A percentile compares a stretch with the other conserved stretches of the same genome.
These are phyloP conservation scores for Oriolus oriolus DNA, from an alignment of 2,113 vertebrate species.

Conservation along the genomic window DNA sequence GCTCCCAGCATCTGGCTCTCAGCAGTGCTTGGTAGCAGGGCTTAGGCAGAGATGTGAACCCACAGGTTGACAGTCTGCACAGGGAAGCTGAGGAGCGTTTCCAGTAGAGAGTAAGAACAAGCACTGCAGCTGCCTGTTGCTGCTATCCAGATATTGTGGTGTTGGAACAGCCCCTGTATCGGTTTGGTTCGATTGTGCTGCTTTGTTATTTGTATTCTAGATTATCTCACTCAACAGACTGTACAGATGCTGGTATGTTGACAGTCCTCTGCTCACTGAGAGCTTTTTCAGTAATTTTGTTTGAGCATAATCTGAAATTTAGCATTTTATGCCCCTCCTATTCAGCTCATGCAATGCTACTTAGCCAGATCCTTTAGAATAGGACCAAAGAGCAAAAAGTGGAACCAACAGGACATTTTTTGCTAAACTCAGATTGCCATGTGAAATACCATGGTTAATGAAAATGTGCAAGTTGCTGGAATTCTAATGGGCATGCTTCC, in stretches of 20 bases:
- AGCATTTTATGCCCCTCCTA: background rate
- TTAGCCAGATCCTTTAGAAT: background rate
- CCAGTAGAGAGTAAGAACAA: background rate
- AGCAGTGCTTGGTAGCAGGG: fast-evolving
- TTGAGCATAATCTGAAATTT: background rate
- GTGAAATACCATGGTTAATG: background rate
- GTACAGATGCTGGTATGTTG: background rate
- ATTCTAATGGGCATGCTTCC: background rate
- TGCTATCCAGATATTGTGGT: fast-evolving
- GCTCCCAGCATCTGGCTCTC: background rate
- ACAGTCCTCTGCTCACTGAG: background rate
- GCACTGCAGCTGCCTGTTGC: background rate
- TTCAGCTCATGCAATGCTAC: background rate
- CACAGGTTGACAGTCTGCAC: fast-evolving
- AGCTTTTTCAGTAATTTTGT: background rate
- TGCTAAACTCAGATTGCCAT: background rate
- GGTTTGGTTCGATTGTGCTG: background rate
- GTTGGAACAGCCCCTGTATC: fast-evolving
- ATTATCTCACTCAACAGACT: background rate
- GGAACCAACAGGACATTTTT: background rate
- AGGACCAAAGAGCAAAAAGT: background rate
- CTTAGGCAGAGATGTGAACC: background rate
- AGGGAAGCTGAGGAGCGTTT: background rate
- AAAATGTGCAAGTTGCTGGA: background rate
- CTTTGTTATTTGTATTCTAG: background rate